Evolutionary conservation across 2,113 vertebrate species (phyloP).

Genomic region (Catharus bicknelli): DNA sequence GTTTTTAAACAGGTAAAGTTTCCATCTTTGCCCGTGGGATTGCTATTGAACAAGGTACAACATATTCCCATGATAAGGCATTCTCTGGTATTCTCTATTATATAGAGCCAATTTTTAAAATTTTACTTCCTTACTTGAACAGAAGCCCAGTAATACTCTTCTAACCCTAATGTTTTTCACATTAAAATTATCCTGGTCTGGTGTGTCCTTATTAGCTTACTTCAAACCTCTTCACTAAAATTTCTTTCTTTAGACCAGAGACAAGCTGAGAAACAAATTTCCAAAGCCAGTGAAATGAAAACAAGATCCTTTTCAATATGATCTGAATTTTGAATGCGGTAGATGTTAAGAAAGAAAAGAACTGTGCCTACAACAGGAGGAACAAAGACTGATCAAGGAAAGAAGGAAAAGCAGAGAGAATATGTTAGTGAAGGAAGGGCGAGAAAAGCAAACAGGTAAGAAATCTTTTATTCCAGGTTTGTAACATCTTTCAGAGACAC

Average conservation of each 20-base stretch:
- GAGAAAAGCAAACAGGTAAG: neutral
- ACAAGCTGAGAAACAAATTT: neutral
- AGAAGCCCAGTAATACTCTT: neutral
- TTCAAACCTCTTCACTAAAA: neutral
- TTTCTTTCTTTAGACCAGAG: neutral
- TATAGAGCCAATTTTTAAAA: neutral
- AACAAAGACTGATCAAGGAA: neutral
- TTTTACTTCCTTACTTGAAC: neutral
- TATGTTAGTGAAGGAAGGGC: neutral
- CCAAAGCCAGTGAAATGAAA: neutral
- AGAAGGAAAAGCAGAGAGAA: neutral
- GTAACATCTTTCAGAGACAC: neutral
- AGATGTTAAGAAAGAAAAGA: neutral
- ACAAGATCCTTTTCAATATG: neutral
- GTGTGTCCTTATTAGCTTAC: neutral
- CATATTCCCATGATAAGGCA: neutral
- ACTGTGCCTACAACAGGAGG: rapidly evolving
- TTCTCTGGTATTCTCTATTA: neutral
- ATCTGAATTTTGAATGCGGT: neutral
- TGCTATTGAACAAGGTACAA: neutral
- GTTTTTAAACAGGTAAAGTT: neutral
- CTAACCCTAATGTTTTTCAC: neutral
- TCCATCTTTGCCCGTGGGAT: neutral
- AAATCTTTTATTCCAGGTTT: neutral
- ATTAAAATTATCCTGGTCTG: neutral